phyloP scores from a whole-genome alignment of 2,888 invertebrate genomes.

The Anorthoa munda region DNA sequence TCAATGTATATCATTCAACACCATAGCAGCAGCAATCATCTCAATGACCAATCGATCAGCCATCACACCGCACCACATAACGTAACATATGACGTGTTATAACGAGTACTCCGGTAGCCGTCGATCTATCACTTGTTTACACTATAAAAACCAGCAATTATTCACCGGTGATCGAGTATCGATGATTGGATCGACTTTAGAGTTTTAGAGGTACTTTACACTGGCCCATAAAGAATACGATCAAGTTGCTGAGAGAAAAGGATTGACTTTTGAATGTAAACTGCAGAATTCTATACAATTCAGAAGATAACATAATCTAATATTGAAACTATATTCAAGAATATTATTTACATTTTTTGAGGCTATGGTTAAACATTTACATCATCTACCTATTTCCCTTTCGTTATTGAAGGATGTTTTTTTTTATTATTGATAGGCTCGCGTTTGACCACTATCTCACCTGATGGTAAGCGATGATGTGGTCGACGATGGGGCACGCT shows the following conservation, averaged over 20 bases:
- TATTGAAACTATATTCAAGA: not conserved
- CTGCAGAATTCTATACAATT: not conserved
- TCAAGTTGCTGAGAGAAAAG: not conserved
- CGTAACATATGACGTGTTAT: not conserved
- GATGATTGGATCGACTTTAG: constrained; percentile 62
- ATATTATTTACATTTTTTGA: not conserved
- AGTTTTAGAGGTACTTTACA: constrained; percentile 29
- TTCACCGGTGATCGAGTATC: constrained; percentile 59
- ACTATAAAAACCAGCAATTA: constrained; percentile 64
- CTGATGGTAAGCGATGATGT: too few relatives aligned
- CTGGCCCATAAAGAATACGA: not conserved
- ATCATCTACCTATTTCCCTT: not conserved
- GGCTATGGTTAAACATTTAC: not conserved
- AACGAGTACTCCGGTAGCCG: constrained; percentile 40
- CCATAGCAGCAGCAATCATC: constrained; percentile 5
- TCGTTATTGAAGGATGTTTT: not conserved
- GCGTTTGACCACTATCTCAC: too few relatives aligned
- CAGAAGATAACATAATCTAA: not conserved
- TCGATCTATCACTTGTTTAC: constrained; percentile 60
- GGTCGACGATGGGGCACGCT: too few relatives aligned
- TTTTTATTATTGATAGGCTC: too few relatives aligned
- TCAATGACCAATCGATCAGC: constrained; percentile 33
- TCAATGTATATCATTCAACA: not conserved
- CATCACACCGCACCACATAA: constrained; percentile 2
- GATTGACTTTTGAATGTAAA: too few relatives aligned